Percentiles rank a stretch among this genome's conserved stretches.
These are phyloP conservation scores for Ursus arctos DNA, from an alignment of 2,113 vertebrate genomes.

Conservation along the genomic window DNA sequence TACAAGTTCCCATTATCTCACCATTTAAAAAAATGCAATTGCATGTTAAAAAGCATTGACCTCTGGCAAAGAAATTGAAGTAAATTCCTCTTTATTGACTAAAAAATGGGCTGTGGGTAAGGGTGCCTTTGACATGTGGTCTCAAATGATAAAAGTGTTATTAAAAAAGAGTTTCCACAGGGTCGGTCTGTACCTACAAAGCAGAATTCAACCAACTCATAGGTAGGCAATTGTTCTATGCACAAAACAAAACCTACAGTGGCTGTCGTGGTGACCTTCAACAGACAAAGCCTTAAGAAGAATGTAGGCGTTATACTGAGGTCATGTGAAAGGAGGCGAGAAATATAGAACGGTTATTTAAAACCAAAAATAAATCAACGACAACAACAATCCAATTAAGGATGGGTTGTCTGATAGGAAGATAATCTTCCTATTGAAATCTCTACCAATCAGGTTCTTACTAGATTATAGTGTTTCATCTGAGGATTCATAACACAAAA, in stretches of 20 bases:
- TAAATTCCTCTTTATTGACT: constrained; percentile 44
- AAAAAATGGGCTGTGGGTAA: constrained; percentile 49
- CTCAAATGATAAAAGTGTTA: constrained; percentile 19
- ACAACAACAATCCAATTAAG: constrained; percentile 5
- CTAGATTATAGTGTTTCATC: background rate
- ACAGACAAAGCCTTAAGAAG: background rate
- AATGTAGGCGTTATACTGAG: background rate
- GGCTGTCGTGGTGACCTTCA: background rate
- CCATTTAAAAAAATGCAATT: constrained; percentile 38
- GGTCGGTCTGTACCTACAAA: constrained; percentile 9
- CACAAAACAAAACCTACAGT: background rate
- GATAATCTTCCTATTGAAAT: constrained; percentile 54
- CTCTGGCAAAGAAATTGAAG: constrained; percentile 29
- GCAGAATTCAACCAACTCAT: background rate
- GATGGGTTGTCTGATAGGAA: background rate
- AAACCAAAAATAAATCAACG: constrained; percentile 47
- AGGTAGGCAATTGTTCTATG: background rate
- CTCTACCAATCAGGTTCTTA: constrained; percentile 30
- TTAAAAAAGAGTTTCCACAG: constrained; percentile 43
- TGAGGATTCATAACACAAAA: constrained; percentile 31
- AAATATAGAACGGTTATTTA: background rate
- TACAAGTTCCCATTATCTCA: constrained; percentile 40
- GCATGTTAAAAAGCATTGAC: constrained; percentile 43
- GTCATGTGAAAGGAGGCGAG: background rate
- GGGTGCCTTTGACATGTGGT: constrained; percentile 11